A percentile compares a stretch with the other conserved stretches of the same genome.
These are phyloP conservation scores for Paraescarpia echinospica DNA, from an alignment of 1,140 invertebrate genomes.

Conservation along the genomic window DNA sequence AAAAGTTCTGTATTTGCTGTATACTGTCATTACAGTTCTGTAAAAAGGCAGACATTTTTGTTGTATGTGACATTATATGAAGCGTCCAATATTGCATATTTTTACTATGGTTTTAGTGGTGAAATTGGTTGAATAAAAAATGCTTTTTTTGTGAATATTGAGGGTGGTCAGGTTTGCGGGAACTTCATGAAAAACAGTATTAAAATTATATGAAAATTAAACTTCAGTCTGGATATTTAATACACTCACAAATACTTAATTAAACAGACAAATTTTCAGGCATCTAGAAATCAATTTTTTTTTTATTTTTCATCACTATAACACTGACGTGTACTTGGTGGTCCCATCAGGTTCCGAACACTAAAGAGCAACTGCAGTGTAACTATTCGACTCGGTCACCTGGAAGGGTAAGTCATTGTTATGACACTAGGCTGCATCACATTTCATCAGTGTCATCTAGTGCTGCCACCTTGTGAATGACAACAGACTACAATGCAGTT, in stretches of 20 bases:
- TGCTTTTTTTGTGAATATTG: background rate
- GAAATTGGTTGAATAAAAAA: background rate
- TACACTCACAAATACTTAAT: background rate
- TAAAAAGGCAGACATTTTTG: background rate
- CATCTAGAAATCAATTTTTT: background rate
- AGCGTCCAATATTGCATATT: background rate
- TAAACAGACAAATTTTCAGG: background rate
- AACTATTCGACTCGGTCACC: background rate
- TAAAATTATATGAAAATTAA: background rate
- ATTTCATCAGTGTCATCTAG: background rate
- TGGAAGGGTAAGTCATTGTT: conserved; percentile 6
- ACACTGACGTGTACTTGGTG: background rate
- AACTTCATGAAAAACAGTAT: background rate
- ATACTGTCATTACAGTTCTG: background rate
- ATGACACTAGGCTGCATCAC: background rate
- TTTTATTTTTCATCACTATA: background rate
- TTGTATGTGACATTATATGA: background rate
- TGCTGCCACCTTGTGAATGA: background rate
- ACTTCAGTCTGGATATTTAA: background rate
- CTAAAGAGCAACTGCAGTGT: background rate
- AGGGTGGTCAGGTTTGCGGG: background rate
- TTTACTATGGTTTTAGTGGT: background rate
- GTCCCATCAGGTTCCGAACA: background rate
- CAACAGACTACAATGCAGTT: background rate
- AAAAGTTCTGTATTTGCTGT: background rate